Evolutionary conservation across 2,888 invertebrate genomes (phyloP).

Genomic region (Dicycla oo): DNA sequence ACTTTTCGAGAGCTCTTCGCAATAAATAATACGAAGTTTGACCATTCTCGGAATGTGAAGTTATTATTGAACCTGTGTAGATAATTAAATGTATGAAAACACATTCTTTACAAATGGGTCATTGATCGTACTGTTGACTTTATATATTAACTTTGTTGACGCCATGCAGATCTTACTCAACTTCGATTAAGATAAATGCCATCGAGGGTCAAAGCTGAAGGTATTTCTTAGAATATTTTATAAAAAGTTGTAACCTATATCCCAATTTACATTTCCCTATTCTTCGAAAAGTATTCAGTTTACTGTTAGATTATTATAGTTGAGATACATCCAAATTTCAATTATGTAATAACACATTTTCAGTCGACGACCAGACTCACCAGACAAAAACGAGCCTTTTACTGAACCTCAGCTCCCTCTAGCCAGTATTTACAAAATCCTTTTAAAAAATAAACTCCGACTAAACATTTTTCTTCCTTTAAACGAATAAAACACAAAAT

Average conservation of each 20-base stretch:
- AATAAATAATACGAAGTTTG: constrained; percentile 48
- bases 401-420: not conserved
- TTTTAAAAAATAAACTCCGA: constrained; percentile 39
- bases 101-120: constrained; percentile 20
- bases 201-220: not conserved
- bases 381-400: not conserved
- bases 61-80: constrained; percentile 39
- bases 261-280: not conserved
- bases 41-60: constrained; percentile 27
- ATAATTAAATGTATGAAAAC: constrained; percentile 51
- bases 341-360: not conserved
- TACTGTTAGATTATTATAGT: not conserved
- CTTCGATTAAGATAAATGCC: not conserved
- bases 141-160: constrained; percentile 10
- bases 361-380: no score
- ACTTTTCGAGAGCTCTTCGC: constrained; percentile 62
- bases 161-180: not conserved
- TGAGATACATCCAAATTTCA: not conserved
- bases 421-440: constrained; percentile 10
- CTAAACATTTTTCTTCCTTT: constrained; percentile 45
- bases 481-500: constrained; percentile 59
- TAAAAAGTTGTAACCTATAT: no score
- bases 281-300: not conserved
- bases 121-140: constrained; percentile 37
- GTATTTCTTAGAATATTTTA: not conserved